phyloP scores from a whole-genome alignment of 2,797 vertebrate species.

The Myotis pilosus region DNA sequence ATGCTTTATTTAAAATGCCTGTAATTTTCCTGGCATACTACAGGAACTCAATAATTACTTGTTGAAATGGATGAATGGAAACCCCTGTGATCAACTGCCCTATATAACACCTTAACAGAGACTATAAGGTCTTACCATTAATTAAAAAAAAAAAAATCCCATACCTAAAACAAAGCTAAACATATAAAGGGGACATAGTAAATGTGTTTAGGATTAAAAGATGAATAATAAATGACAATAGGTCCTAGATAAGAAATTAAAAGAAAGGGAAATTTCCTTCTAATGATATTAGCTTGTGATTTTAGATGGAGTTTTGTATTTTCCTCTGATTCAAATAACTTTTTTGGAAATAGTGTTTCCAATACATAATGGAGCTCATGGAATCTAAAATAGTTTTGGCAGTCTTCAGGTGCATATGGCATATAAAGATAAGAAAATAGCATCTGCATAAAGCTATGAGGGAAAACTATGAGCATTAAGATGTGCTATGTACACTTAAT shows the following conservation, averaged over 20 bases:
- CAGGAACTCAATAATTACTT: not conserved
- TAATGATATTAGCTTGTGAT: not conserved
- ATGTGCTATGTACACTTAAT: constrained; percentile 15
- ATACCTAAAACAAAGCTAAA: not conserved
- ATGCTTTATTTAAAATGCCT: not conserved
- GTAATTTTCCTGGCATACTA: not conserved
- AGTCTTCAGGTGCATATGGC: not conserved
- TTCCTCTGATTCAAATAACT: constrained; percentile 4
- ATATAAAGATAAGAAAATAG: constrained; percentile 36
- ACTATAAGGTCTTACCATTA: not conserved
- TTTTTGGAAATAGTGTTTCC: not conserved
- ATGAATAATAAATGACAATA: constrained; percentile 24
- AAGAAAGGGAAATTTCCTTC: not conserved
- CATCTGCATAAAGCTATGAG: not conserved
- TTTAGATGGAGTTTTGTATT: not conserved
- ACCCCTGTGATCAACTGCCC: not conserved
- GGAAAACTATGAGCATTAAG: not conserved
- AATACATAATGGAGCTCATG: not conserved
- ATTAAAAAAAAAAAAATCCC: not conserved
- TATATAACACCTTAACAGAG: not conserved
- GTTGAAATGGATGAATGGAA: not conserved
- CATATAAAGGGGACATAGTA: not conserved
- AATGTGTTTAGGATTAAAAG: not conserved
- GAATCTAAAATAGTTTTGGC: not conserved
- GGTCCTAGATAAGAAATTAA: not conserved